Percentiles rank a stretch among this genome's conserved stretches.
Conservation (phyloP, 2,113 vertebrate genomes). For the Xyrauchen texanus region DNA sequence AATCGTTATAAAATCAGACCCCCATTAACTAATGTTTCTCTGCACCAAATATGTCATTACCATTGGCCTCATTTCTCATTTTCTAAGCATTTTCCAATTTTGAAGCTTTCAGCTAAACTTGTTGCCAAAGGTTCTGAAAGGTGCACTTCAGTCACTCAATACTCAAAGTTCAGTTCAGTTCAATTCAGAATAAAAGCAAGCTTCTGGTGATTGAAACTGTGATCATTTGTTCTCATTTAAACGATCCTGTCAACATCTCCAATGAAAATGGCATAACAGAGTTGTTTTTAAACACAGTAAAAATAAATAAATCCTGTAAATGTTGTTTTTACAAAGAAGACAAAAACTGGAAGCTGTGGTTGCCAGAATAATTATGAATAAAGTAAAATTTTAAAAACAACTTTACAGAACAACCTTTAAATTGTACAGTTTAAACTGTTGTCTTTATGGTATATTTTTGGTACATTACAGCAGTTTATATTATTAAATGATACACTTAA, state of each 20-base stretch:
- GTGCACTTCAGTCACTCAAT: not conserved
- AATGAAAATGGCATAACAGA: slow-evolving; percentile 13
- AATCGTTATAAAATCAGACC: slow-evolving; percentile 45
- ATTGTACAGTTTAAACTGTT: too few relatives aligned
- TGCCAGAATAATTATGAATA: too few relatives aligned
- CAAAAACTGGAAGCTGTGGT: too few relatives aligned
- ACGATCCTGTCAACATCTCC: not conserved
- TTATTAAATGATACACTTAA: too few relatives aligned
- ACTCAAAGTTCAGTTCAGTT: slow-evolving; percentile 10
- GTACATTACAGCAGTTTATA: too few relatives aligned
- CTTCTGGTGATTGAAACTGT: not conserved
- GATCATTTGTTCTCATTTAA: slow-evolving; percentile 7
- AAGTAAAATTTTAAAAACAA: too few relatives aligned
- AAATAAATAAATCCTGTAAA: too few relatives aligned
- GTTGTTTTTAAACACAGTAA: not conserved
- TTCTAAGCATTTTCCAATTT: not conserved
- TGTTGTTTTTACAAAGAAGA: too few relatives aligned
- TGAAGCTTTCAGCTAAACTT: slow-evolving; percentile 3
- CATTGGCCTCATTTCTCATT: slow-evolving; percentile 28
- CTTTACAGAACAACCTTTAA: too few relatives aligned
- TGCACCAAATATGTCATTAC: slow-evolving; percentile 42
- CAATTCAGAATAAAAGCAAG: slow-evolving; percentile 6
- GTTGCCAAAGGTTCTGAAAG: slow-evolving; percentile 15
- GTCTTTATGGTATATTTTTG: too few relatives aligned
- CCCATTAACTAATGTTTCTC: slow-evolving; percentile 50